A percentile compares a stretch with the other conserved stretches of the same genome.
Conservation (phyloP, 2,113 vertebrate species). For the Sciurus niger region DNA sequence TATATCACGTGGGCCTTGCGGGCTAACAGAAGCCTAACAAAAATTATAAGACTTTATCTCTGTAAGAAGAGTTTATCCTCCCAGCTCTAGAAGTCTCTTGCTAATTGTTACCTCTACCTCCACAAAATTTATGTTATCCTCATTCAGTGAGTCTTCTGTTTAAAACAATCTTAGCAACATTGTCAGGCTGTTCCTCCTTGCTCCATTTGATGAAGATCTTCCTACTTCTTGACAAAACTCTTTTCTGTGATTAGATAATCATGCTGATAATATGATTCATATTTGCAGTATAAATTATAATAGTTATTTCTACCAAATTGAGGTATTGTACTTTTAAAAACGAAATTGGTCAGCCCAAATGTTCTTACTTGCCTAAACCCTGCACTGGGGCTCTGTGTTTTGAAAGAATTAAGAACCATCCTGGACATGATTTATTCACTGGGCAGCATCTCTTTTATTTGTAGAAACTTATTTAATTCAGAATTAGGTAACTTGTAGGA, state of each 20-base stretch:
- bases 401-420: background rate
- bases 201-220: background rate
- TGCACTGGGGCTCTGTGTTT: background rate
- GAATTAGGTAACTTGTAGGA: background rate
- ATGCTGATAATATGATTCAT: background rate
- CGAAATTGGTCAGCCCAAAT: background rate
- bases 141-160: background rate
- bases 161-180: background rate
- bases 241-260: constrained; percentile 23
- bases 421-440: constrained; percentile 8
- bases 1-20: background rate
- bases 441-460: background rate
- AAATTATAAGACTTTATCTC: background rate
- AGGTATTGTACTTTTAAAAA: constrained; percentile 8
- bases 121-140: background rate
- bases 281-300: background rate
- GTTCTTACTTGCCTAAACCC: background rate
- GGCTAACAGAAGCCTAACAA: background rate
- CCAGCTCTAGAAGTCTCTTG: background rate
- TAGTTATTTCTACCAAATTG: constrained; percentile 31
- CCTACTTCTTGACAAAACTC: background rate
- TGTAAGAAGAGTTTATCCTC: background rate
- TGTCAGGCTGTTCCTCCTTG: background rate
- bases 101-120: background rate
- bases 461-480: background rate